Evolutionary conservation across 2,113 vertebrate species (phyloP).

Genomic region (Prolemur simus): DNA sequence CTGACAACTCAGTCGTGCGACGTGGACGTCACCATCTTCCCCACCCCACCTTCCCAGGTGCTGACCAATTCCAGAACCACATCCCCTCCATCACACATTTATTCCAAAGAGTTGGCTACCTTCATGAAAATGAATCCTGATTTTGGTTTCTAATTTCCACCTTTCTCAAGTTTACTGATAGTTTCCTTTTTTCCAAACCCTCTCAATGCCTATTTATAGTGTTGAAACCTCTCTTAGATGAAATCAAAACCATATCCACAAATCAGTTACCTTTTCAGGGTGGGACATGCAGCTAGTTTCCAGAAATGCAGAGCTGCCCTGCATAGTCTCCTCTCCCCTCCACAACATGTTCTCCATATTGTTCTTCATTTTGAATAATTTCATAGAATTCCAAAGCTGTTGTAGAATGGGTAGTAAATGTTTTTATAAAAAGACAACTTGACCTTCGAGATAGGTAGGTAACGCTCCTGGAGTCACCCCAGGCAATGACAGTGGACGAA

Average conservation of each 20-base stretch:
- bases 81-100: background rate
- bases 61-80: background rate
- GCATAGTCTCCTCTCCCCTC: accelerated
- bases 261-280: background rate
- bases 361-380: background rate
- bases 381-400: background rate
- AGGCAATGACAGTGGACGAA: background rate
- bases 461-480: background rate
- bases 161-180: background rate
- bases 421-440: background rate
- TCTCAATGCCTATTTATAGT: background rate
- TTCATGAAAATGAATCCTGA: background rate
- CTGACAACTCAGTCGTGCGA: too few species aligned
- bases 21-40: background rate
- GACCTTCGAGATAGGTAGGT: background rate
- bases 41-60: background rate
- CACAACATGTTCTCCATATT: background rate
- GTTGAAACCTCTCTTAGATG: background rate
- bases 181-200: background rate
- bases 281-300: background rate
- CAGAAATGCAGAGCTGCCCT: background rate
- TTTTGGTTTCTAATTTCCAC: background rate
- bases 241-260: background rate
- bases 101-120: background rate
- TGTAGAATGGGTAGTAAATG: background rate